Conservation (phyloP, 1,140 invertebrate species). For the Aphidius gifuensis region DNA sequence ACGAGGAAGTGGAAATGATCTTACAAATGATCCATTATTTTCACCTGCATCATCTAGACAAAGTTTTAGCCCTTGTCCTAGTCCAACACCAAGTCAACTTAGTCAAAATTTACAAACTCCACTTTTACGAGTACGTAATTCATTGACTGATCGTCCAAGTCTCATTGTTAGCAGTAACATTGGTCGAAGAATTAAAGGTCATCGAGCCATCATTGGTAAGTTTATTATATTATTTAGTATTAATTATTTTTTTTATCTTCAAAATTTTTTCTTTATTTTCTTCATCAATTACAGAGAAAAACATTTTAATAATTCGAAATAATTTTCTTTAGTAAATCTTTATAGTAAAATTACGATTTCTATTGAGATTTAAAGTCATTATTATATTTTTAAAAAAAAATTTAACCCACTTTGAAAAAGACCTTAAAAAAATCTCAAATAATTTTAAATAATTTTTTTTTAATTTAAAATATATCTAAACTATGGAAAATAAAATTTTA, state of each 20-base stretch:
- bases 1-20: constrained; percentile 29
- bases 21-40: constrained; percentile 27
- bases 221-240: constrained; percentile 24
- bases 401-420: too few relatives aligned
- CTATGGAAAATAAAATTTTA: too few relatives aligned
- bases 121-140: constrained; percentile 1
- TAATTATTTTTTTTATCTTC: too few relatives aligned
- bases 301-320: not conserved
- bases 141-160: constrained; percentile 47
- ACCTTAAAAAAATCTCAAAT: too few relatives aligned
- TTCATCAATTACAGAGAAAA: not conserved
- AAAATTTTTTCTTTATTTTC: not conserved
- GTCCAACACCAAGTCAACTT: constrained; percentile 7
- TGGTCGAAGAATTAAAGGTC: constrained; percentile 68
- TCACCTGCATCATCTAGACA: constrained; percentile 45
- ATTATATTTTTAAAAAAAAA: too few relatives aligned
- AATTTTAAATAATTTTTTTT: too few relatives aligned
- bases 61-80: constrained; percentile 44
- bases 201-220: constrained; percentile 71
- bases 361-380: too few relatives aligned
- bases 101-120: not conserved
- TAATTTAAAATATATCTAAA: too few relatives aligned
- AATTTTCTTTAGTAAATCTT: too few relatives aligned
- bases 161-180: constrained; percentile 67
- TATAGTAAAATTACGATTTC: too few relatives aligned